Percentiles rank a stretch among this genome's conserved stretches.
Evolutionary conservation across 1,140 invertebrate genomes (phyloP).

Genomic region (Pseudomyrmex cubaensis): DNA sequence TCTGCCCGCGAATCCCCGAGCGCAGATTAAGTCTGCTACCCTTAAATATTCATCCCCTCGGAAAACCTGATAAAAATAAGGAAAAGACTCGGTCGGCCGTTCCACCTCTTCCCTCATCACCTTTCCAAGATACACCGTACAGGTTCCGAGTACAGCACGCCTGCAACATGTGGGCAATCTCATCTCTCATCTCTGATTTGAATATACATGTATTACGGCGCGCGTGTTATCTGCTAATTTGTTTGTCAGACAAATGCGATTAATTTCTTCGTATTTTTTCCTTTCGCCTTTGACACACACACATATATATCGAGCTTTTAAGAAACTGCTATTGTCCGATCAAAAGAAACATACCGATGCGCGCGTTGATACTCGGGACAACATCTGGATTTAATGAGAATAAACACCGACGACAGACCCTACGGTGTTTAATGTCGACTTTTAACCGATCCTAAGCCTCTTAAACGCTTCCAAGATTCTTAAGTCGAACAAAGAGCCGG

Average conservation of each 20-base stretch:
- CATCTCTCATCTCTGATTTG: conserved; percentile 33
- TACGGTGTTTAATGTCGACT: conserved; percentile 78
- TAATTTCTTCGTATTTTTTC: neutral
- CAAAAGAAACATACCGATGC: conserved; percentile 8
- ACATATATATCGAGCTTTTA: conserved; percentile 2
- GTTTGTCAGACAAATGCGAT: neutral
- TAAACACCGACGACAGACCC: conserved; percentile 41
- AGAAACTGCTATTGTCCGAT: neutral
- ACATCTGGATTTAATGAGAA: conserved; percentile 25
- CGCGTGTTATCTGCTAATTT: neutral
- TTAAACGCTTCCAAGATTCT: conserved; percentile 83
- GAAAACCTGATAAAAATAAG: conserved; percentile 83
- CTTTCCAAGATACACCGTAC: conserved; percentile 60
- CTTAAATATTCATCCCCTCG: conserved; percentile 83
- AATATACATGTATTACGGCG: neutral
- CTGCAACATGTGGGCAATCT: conserved; percentile 69
- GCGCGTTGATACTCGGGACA: conserved; percentile 30
- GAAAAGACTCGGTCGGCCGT: conserved; percentile 68
- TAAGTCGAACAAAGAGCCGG: conserved; percentile 82
- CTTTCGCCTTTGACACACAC: no score
- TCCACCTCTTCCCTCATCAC: conserved; percentile 29
- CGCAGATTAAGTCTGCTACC: conserved; percentile 82
- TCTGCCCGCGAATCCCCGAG: conserved; percentile 80
- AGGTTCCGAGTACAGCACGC: conserved; percentile 39
- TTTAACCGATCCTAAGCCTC: conserved; percentile 84